These are phyloP conservation scores for Leptura quadrifasciata DNA, from an alignment of 2,888 invertebrate species.

Conservation along the genomic window DNA sequence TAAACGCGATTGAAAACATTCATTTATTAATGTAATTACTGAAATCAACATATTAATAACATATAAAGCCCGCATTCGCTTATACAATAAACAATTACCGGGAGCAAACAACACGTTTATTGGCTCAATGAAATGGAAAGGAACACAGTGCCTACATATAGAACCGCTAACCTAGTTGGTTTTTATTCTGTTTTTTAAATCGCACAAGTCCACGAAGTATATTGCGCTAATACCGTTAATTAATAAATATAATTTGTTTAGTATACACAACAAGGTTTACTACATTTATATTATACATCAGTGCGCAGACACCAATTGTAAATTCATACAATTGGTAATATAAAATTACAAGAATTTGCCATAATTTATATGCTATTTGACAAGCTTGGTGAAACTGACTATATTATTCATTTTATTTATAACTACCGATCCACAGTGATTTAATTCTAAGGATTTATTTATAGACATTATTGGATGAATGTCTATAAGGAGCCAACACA, in stretches of 20 bases:
- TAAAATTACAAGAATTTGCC: too few species aligned
- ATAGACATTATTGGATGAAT: too few species aligned
- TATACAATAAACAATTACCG: constrained; percentile 24
- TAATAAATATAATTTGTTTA: not conserved
- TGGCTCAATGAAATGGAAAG: constrained; percentile 39
- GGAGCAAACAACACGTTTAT: constrained; percentile 17
- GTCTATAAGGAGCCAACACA: too few species aligned
- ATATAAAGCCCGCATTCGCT: constrained; percentile 25
- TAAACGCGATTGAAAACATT: not conserved
- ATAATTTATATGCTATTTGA: too few species aligned
- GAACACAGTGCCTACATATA: constrained; percentile 26
- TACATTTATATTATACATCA: not conserved
- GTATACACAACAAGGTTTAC: not conserved
- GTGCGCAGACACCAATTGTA: not conserved
- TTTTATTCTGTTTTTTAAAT: constrained; percentile 26
- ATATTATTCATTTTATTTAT: not conserved
- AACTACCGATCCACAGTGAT: too few species aligned
- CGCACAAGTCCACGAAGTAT: not conserved
- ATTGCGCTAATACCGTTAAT: not conserved
- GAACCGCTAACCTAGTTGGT: constrained; percentile 37
- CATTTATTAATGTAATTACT: not conserved
- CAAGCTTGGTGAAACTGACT: not conserved
- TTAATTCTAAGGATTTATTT: too few species aligned
- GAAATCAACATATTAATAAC: not conserved
- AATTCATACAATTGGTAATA: not conserved